Evolutionary conservation across 2,888 invertebrate species (phyloP).

Genomic region (Anthophora plumipes): DNA sequence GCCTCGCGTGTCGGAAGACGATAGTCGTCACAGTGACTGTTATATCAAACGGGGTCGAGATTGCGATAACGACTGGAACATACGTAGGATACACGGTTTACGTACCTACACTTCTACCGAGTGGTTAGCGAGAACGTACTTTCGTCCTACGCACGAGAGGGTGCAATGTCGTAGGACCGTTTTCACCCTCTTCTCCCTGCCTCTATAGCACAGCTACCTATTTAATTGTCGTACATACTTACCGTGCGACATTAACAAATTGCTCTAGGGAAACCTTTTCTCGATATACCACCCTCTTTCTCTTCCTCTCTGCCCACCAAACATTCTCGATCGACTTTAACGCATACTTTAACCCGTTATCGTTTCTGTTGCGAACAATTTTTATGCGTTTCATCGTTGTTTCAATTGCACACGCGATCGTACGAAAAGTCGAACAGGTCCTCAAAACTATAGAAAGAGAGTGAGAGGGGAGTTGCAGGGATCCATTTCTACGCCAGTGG

Average conservation of each 20-base stretch:
- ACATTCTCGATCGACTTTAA: background rate
- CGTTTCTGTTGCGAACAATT: background rate
- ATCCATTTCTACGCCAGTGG: constrained; percentile 60
- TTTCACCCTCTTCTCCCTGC: constrained; percentile 8
- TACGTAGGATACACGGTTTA: constrained; percentile 77
- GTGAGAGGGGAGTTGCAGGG: background rate
- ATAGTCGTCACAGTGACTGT: constrained; percentile 83
- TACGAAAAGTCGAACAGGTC: background rate
- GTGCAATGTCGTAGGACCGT: constrained; percentile 64
- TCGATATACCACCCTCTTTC: background rate
- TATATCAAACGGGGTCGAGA: constrained; percentile 81
- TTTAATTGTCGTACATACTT: constrained; percentile 12
- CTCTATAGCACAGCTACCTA: background rate
- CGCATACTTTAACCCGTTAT: background rate
- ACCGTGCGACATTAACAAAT: constrained; percentile 18
- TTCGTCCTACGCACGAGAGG: constrained; percentile 67
- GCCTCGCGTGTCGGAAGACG: constrained; percentile 81
- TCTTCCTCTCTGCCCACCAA: too few species aligned
- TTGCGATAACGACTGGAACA: constrained; percentile 80
- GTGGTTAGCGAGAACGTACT: constrained; percentile 68
- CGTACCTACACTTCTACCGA: constrained; percentile 67
- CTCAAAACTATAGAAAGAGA: background rate
- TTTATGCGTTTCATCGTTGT: background rate
- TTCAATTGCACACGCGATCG: background rate
- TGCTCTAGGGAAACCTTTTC: background rate